These are phyloP conservation scores for Gallinago nigripennis DNA, from an alignment of 2,797 vertebrate genomes.

Conservation along the genomic window DNA sequence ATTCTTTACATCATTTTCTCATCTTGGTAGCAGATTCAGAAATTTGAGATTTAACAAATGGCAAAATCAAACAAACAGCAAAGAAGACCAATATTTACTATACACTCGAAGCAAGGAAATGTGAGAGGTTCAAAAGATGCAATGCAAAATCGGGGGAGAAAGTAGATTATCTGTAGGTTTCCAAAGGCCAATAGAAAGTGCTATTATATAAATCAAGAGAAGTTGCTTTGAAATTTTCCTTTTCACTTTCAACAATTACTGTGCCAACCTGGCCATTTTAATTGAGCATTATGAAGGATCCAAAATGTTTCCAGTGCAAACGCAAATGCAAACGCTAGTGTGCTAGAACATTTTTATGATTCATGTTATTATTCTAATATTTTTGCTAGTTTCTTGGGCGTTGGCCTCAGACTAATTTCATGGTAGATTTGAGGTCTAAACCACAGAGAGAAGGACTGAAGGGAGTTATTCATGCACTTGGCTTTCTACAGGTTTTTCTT, in stretches of 20 bases:
- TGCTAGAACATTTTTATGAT: neutral
- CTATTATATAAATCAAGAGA: neutral
- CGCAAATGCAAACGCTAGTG: neutral
- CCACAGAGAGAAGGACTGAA: neutral
- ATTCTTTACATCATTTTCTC: neutral
- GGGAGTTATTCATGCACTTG: neutral
- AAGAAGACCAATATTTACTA: neutral
- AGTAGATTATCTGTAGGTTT: neutral
- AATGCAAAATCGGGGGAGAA: neutral
- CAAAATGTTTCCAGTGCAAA: neutral
- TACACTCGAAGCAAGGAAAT: neutral
- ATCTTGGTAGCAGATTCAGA: neutral
- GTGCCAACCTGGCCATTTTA: neutral
- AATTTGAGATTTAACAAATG: neutral
- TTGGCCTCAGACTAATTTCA: neutral
- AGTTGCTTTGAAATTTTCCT: neutral
- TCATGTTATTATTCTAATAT: neutral
- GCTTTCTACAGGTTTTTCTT: neutral
- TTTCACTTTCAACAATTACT: neutral
- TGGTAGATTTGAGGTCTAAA: neutral
- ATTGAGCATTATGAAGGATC: neutral
- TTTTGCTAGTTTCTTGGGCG: neutral
- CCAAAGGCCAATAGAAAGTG: neutral
- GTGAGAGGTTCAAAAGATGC: neutral
- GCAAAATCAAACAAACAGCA: neutral